phyloP scores from a whole-genome alignment of 92 coral and sea anemone species.

The Ricordea florida region DNA sequence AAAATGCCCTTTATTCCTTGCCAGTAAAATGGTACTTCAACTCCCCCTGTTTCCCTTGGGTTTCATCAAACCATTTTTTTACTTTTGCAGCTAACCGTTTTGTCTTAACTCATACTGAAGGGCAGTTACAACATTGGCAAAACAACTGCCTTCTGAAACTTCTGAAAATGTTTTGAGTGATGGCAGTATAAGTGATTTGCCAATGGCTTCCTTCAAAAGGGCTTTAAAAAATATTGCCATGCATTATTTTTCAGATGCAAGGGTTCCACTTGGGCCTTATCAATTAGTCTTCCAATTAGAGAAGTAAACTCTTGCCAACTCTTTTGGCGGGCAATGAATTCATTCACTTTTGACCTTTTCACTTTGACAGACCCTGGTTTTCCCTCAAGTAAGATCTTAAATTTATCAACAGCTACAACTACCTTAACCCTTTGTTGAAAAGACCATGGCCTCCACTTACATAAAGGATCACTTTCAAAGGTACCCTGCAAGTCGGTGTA shows the following conservation, averaged over 20 bases:
- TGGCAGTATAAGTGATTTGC: constrained; percentile 40
- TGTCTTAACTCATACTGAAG: constrained; percentile 61
- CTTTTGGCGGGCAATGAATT: constrained; percentile 48
- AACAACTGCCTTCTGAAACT: constrained; percentile 54
- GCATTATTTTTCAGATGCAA: constrained; percentile 64
- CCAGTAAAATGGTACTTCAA: constrained; percentile 76
- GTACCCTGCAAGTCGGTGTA: constrained; percentile 39
- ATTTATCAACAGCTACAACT: constrained; percentile 25
- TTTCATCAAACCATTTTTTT: constrained; percentile 72
- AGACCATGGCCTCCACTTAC: constrained; percentile 65
- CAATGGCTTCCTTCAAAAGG: constrained; percentile 60
- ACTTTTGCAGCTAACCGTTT: constrained; percentile 64
- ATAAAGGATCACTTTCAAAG: constrained; percentile 28
- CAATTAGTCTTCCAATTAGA: constrained; percentile 43
- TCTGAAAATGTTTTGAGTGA: constrained; percentile 45
- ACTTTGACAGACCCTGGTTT: constrained; percentile 17
- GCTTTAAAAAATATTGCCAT: constrained; percentile 56
- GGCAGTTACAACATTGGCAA: too few relatives aligned
- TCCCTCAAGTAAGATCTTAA: constrained; percentile 21
- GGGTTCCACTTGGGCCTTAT: constrained; percentile 66
- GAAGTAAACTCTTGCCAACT: constrained; percentile 58
- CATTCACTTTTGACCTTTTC: constrained; percentile 46
- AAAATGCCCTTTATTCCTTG: constrained; percentile 60
- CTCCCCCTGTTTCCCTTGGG: constrained; percentile 60
- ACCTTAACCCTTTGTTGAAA: constrained; percentile 16